Evolutionary conservation across 2,113 vertebrate genomes (phyloP).

Genomic region (Ophthalmolycus amberensis): DNA sequence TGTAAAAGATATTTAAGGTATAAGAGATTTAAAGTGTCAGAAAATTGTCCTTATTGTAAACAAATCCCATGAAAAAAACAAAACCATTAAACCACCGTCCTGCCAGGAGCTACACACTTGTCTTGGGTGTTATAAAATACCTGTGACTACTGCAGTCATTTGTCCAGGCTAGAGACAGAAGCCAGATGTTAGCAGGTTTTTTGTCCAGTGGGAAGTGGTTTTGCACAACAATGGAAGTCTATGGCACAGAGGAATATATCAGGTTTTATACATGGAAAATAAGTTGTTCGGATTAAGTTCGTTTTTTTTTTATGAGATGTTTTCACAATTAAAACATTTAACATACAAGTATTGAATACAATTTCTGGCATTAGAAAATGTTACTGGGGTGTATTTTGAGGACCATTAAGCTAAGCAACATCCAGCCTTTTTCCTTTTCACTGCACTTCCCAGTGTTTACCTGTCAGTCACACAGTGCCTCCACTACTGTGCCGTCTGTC

Average conservation of each 20-base stretch:
- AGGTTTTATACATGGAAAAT: neutral
- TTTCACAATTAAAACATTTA: neutral
- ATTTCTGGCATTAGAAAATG: conserved; percentile 10
- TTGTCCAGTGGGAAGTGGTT: neutral
- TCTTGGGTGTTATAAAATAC: neutral
- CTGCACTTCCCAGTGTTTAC: conserved; percentile 29
- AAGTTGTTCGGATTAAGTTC: no score
- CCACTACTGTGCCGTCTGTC: neutral
- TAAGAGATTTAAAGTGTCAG: no score
- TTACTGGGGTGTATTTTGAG: conserved; percentile 19
- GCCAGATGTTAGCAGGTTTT: neutral
- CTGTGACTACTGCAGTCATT: neutral
- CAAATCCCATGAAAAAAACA: no score
- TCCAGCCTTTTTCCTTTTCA: conserved; percentile 27
- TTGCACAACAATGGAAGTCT: neutral
- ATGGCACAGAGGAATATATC: neutral
- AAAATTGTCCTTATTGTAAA: no score
- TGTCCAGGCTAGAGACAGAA: neutral
- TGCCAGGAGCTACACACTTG: no score
- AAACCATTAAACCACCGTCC: no score
- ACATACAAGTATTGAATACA: neutral
- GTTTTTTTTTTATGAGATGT: neutral
- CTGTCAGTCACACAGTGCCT: conserved; percentile 44
- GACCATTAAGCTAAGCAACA: conserved; percentile 16
- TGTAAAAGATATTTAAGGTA: conserved; percentile 12